Evolutionary conservation across 1,140 invertebrate genomes (phyloP), one percentile per base, ranked within the genome.

Genomic region (Drosophila ogumai): DNA sequence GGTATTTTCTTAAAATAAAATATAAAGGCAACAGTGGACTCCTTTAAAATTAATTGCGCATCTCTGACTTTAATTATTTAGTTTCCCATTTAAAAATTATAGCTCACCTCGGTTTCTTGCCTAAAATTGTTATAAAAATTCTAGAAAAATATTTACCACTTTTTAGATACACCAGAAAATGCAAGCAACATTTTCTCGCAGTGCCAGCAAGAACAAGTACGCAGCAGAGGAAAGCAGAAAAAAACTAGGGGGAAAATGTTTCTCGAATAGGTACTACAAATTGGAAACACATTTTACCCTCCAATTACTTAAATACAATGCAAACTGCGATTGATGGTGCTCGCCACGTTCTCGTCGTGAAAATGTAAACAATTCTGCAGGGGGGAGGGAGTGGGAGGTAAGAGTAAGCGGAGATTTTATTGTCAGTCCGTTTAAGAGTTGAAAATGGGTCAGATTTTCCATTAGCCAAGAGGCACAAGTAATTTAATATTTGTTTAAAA

Each of bases 221-320:
- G 50, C 17, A 19, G 31, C 31, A 22, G 22, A 63, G 58, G 2
- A 67, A 55, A 9, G 28, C 5, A 19, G 56, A 44, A 44, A 54
- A 19, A 34, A 61, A 44, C 10, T 38, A 34, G 54, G 60, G 38
- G 68, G 43, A 34, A 75, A 79, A 71, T 82, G 80, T 75, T 76
- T 41, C 81, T 56, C 46, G 54, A 61, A 66, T 44, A 66, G 68
- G 68, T 49, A 81, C 63, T 82, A 77, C 84, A 88, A 88, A 88
- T 88, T 88, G 84, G 73, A 88, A 88, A 88, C 84, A 88, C 84
- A 88, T 88, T 88, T 88, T 88, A 88, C 84, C 84, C 84, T 88
- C 84, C 80, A 88, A 82, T 88, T 88, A 82, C 84, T 88, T 88
- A 88, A 88, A 82, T 52, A 81, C 84, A 86, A 86, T 81, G 79